A percentile compares a stretch with the other conserved stretches of the same genome.
These are phyloP conservation scores for Sinocyclocheilus anophthalmus DNA, from an alignment of 2,113 vertebrate genomes.

Conservation along the genomic window DNA sequence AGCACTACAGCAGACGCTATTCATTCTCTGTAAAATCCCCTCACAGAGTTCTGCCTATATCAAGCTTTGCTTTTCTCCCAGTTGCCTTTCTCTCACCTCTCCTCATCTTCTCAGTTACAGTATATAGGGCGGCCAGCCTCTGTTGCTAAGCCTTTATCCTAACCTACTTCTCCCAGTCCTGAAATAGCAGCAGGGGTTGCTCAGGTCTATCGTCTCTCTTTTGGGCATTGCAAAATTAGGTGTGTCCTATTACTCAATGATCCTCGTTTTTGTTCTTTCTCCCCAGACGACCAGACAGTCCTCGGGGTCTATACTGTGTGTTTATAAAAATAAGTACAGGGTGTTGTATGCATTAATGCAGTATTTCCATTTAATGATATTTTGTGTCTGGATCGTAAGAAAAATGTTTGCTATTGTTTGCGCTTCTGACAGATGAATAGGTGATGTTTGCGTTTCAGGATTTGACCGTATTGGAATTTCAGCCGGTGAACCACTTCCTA, in stretches of 20 bases:
- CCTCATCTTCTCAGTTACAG: constrained; percentile 40
- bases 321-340: constrained; percentile 36
- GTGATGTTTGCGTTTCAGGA: constrained; percentile 39
- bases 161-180: constrained; percentile 73
- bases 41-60: constrained; percentile 8
- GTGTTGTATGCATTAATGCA: constrained; percentile 14
- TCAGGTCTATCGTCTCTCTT: constrained; percentile 61
- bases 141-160: constrained; percentile 59
- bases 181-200: constrained; percentile 72
- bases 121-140: constrained; percentile 61
- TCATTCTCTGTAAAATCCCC: neutral
- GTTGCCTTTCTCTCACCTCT: constrained; percentile 26
- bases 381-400: neutral
- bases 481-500: constrained; percentile 16
- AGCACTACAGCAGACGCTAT: neutral
- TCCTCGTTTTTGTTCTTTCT: constrained; percentile 29
- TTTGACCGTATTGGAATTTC: constrained; percentile 41
- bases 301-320: constrained; percentile 28
- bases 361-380: neutral
- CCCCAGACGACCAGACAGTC: constrained; percentile 22
- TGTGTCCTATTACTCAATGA: constrained; percentile 55
- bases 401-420: constrained; percentile 39
- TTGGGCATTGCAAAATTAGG: constrained; percentile 68
- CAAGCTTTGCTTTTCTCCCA: constrained; percentile 37
- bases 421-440: constrained; percentile 36